These are phyloP conservation scores for Eriosoma lanigerum DNA, from an alignment of 1,140 invertebrate genomes.

Conservation along the genomic window DNA sequence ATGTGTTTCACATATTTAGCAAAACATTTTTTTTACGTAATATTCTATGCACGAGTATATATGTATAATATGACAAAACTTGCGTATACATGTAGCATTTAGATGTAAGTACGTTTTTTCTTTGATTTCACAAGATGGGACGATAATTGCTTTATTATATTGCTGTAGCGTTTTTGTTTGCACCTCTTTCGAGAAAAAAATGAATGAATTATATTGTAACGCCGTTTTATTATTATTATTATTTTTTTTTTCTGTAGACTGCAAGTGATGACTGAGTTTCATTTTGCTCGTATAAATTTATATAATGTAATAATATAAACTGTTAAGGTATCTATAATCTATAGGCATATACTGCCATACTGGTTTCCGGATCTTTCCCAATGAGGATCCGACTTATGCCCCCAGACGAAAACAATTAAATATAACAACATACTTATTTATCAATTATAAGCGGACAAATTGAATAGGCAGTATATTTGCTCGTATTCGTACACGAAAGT, in stretches of 20 bases:
- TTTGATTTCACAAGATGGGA: not conserved
- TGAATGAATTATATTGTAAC: not conserved
- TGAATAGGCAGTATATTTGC: too few species aligned
- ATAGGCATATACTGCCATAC: not conserved
- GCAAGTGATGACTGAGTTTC: conserved; percentile 27
- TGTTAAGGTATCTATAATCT: too few species aligned
- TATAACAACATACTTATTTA: conserved; percentile 2
- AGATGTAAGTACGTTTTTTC: not conserved
- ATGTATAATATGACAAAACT: not conserved
- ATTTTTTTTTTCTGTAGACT: conserved; percentile 8
- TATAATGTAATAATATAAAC: too few species aligned
- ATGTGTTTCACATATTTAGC: conserved; percentile 23
- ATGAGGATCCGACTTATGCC: not conserved
- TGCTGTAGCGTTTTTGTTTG: not conserved
- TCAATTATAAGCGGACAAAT: not conserved
- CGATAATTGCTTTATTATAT: not conserved
- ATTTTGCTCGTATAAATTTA: too few species aligned
- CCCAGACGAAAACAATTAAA: not conserved
- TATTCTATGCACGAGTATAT: not conserved
- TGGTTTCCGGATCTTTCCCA: conserved; percentile 12
- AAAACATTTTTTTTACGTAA: not conserved
- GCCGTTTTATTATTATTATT: too few species aligned
- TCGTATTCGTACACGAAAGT: too few species aligned
- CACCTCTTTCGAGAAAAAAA: not conserved
- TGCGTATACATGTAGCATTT: too few species aligned